These are phyloP conservation scores for Macroteleia sp. DNA, from an alignment of 2,888 invertebrate genomes.

Conservation along the genomic window DNA sequence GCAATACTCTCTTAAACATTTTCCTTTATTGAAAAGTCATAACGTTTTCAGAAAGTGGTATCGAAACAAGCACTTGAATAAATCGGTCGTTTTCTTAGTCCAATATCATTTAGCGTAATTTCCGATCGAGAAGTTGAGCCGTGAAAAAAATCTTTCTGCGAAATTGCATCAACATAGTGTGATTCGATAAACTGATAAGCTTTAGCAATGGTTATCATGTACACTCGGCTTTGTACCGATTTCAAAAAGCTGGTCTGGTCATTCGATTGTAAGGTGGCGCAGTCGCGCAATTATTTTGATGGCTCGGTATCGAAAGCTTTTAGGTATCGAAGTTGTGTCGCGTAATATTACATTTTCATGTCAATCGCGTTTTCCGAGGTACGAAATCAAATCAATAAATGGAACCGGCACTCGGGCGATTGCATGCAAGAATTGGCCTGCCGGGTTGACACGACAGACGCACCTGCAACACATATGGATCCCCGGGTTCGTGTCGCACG, in stretches of 20 bases:
- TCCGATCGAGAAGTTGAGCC: too few species aligned
- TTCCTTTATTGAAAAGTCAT: background rate
- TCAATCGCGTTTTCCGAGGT: constrained; percentile 47
- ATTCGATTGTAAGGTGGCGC: constrained; percentile 37
- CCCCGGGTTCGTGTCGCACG: constrained; percentile 58
- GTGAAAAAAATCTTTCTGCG: constrained; percentile 17
- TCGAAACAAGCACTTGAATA: constrained; percentile 7
- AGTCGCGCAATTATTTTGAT: constrained; percentile 22
- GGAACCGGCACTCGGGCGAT: constrained; percentile 43
- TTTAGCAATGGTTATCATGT: constrained; percentile 21
- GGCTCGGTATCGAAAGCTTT: constrained; percentile 40
- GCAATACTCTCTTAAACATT: too few species aligned
- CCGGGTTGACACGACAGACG: constrained; percentile 52
- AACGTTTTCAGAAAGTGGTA: constrained; percentile 7
- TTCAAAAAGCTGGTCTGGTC: constrained; percentile 19
- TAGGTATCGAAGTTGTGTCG: constrained; percentile 19
- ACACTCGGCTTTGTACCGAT: background rate
- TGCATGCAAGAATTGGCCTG: constrained; percentile 55
- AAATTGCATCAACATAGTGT: constrained; percentile 26
- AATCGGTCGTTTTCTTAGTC: background rate
- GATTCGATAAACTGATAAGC: constrained; percentile 34
- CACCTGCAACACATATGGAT: constrained; percentile 47
- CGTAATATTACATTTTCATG: constrained; percentile 60
- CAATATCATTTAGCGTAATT: constrained; percentile 19
- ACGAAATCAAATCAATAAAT: constrained; percentile 63